These are phyloP conservation scores for Machimus atricapillus DNA, from an alignment of 2,888 invertebrate genomes.

Conservation along the genomic window DNA sequence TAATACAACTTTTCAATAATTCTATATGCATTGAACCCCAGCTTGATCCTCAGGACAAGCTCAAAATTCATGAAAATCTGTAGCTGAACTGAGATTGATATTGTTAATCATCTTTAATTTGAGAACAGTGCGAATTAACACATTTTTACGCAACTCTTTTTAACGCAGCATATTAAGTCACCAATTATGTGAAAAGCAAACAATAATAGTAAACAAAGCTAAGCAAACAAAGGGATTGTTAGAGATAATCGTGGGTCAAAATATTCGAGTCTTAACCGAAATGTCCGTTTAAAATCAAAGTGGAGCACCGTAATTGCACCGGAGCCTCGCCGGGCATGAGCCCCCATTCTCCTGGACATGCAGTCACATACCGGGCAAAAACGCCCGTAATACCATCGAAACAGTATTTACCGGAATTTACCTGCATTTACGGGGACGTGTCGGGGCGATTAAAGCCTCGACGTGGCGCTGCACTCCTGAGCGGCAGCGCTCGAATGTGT, in stretches of 20 bases:
- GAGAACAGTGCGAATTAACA: too few relatives aligned
- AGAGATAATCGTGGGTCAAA: background rate
- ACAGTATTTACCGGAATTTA: background rate
- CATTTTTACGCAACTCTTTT: too few relatives aligned
- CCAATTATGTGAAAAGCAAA: too few relatives aligned
- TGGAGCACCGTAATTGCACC: background rate
- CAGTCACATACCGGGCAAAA: background rate
- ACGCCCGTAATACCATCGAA: background rate
- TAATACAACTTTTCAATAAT: too few relatives aligned
- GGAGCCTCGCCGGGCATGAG: background rate
- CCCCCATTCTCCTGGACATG: background rate
- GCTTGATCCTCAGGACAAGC: too few relatives aligned
- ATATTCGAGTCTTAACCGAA: background rate
- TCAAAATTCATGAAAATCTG: too few relatives aligned
- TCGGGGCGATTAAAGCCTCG: background rate
- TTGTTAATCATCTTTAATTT: too few relatives aligned
- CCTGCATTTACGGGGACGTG: background rate
- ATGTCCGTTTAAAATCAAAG: background rate
- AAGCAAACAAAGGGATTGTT: too few relatives aligned
- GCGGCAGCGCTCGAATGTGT: slow-evolving; percentile 4
- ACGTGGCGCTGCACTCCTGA: background rate
- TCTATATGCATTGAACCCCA: too few relatives aligned
- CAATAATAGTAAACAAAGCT: too few relatives aligned
- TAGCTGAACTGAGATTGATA: too few relatives aligned
- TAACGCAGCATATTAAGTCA: too few relatives aligned